phyloP scores from a whole-genome alignment of 64 coral and sea anemone species.

The Stylophora pistillata region DNA sequence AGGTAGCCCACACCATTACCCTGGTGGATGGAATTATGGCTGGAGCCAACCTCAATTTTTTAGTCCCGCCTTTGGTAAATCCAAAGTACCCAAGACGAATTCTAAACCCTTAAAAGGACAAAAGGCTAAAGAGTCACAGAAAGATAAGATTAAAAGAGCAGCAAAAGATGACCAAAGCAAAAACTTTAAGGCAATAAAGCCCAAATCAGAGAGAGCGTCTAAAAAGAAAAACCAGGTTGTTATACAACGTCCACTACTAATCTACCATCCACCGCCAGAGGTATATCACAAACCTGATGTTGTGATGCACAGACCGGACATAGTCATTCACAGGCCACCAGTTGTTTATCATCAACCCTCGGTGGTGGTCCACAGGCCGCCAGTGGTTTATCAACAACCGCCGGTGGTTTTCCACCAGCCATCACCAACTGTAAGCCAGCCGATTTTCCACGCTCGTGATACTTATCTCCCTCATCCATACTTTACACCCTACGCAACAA shows the following conservation, averaged over 20 bases:
- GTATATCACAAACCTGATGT: slow-evolving; percentile 61
- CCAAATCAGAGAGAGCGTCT: neutral
- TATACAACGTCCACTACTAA: slow-evolving; percentile 47
- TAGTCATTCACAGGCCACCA: slow-evolving; percentile 65
- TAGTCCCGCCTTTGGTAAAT: slow-evolving; percentile 36
- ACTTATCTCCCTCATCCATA: slow-evolving; percentile 57
- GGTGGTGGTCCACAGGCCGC: slow-evolving; percentile 67
- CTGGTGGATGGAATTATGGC: slow-evolving; percentile 63
- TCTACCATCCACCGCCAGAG: slow-evolving; percentile 76
- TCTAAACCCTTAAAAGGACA: neutral
- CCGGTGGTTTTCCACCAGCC: slow-evolving; percentile 65
- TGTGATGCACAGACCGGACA: slow-evolving; percentile 65
- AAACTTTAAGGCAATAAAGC: neutral
- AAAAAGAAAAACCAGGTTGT: slow-evolving; percentile 68
- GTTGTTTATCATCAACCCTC: slow-evolving; percentile 68
- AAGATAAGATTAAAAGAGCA: slow-evolving; percentile 27
- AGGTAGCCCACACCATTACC: slow-evolving; percentile 80
- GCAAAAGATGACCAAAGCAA: neutral
- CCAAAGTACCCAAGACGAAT: slow-evolving; percentile 33
- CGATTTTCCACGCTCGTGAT: slow-evolving; percentile 35
- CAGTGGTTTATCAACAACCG: slow-evolving; percentile 59
- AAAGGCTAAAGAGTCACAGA: neutral
- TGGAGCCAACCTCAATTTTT: neutral
- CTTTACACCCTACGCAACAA: slow-evolving; percentile 50
- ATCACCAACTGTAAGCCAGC: slow-evolving; percentile 36